These are phyloP conservation scores for Poecile montanus DNA, from an alignment of 2,797 vertebrate genomes.

Conservation along the genomic window DNA sequence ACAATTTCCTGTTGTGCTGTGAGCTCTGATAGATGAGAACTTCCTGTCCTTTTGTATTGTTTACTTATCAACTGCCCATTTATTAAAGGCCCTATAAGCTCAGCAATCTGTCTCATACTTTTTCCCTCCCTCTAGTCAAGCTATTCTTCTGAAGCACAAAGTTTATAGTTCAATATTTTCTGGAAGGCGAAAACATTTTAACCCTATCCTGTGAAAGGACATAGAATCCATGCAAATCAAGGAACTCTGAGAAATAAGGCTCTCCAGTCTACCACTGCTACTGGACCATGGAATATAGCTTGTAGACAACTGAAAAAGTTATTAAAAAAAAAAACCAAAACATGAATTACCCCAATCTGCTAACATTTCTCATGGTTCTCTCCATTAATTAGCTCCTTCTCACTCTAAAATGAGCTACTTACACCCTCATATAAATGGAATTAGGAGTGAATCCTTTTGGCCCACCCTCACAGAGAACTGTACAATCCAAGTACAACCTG, in stretches of 20 bases:
- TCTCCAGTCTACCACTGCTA: neutral
- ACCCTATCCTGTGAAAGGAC: neutral
- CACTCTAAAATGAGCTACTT: neutral
- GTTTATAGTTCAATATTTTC: slow-evolving; percentile 29
- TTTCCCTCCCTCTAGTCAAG: slow-evolving; percentile 38
- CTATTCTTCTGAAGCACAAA: slow-evolving; percentile 68
- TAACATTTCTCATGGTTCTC: neutral
- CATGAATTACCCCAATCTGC: neutral
- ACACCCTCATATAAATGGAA: neutral
- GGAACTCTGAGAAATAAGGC: neutral
- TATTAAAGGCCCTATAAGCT: slow-evolving; percentile 71
- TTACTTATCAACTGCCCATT: slow-evolving; percentile 75
- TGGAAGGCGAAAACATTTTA: neutral
- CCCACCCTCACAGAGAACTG: neutral
- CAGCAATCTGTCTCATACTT: slow-evolving; percentile 45
- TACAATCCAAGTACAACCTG: neutral
- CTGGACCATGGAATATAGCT: neutral
- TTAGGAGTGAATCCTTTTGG: neutral
- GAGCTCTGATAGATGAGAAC: slow-evolving; percentile 73
- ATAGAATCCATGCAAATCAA: neutral
- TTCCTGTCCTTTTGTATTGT: slow-evolving; percentile 71
- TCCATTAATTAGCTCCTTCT: neutral
- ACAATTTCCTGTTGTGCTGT: slow-evolving; percentile 74
- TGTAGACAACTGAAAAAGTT: neutral
- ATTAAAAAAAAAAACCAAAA: neutral